These are phyloP conservation scores for Plodia interpunctella DNA, from an alignment of 1,140 invertebrate genomes.

Conservation along the genomic window DNA sequence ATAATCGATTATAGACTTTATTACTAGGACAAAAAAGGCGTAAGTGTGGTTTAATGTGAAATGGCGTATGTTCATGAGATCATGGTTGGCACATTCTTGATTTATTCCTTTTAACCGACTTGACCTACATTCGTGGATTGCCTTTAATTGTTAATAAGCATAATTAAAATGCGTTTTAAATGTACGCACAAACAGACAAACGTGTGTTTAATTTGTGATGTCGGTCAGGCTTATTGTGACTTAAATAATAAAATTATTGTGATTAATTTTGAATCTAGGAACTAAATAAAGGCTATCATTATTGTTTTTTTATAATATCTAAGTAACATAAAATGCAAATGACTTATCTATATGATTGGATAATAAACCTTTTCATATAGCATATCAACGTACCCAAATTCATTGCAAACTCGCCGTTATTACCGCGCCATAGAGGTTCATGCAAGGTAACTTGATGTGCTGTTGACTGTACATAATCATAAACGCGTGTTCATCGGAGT, in stretches of 20 bases:
- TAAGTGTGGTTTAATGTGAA: constrained; percentile 13
- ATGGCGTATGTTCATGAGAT: constrained; percentile 48
- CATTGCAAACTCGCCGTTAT: no score
- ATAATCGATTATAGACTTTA: constrained; percentile 35
- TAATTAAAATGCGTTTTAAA: constrained; percentile 73
- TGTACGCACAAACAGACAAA: constrained; percentile 23
- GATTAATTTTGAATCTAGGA: no score
- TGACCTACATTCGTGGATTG: constrained; percentile 69
- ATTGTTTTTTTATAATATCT: no score
- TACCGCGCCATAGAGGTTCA: no score
- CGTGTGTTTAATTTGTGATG: constrained; percentile 4
- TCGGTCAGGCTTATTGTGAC: neutral
- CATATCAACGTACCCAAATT: no score
- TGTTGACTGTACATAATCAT: neutral
- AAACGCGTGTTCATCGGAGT: neutral
- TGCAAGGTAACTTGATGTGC: no score
- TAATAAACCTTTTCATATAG: constrained; percentile 1
- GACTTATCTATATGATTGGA: no score
- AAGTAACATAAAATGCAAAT: no score
- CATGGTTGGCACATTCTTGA: constrained; percentile 59
- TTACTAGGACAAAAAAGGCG: neutral
- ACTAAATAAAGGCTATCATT: no score
- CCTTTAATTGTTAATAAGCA: constrained; percentile 75
- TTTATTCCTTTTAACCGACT: constrained; percentile 73
- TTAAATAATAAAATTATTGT: no score